These are phyloP conservation scores for Hemiprocne comata DNA, from an alignment of 2,113 vertebrate species.

Conservation along the genomic window DNA sequence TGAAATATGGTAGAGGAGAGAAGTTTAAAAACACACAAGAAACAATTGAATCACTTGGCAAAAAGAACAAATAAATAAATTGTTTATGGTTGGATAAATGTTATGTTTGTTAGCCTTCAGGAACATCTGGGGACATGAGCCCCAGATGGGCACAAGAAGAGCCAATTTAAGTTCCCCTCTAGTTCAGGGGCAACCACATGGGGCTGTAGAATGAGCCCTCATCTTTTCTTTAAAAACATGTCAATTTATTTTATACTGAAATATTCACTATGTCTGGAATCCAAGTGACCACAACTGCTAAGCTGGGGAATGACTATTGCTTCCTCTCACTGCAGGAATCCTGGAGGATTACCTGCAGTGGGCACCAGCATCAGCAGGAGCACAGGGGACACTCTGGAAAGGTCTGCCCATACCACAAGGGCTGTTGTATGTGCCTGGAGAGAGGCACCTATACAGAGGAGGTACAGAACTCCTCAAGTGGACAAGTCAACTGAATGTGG, in stretches of 20 bases:
- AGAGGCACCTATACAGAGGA: background rate
- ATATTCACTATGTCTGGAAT: background rate
- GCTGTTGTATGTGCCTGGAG: background rate
- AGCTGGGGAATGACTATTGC: background rate
- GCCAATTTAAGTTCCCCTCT: background rate
- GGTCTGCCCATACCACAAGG: background rate
- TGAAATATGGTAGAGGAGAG: background rate
- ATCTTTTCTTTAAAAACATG: background rate
- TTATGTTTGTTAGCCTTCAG: background rate
- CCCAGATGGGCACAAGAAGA: background rate
- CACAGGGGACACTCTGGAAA: background rate
- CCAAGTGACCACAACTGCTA: background rate
- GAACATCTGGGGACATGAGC: background rate
- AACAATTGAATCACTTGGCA: background rate
- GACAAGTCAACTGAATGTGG: background rate
- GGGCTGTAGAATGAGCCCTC: background rate
- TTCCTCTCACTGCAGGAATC: background rate
- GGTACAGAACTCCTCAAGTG: background rate
- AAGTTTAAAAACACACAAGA: background rate
- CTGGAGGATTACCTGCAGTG: background rate
- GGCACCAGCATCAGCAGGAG: background rate
- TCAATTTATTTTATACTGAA: background rate
- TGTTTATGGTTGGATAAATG: background rate
- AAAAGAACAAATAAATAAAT: constrained; percentile 3
- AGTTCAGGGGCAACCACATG: background rate